phyloP scores from a whole-genome alignment of 2,113 vertebrate species.

The Xenopus laevis region DNA sequence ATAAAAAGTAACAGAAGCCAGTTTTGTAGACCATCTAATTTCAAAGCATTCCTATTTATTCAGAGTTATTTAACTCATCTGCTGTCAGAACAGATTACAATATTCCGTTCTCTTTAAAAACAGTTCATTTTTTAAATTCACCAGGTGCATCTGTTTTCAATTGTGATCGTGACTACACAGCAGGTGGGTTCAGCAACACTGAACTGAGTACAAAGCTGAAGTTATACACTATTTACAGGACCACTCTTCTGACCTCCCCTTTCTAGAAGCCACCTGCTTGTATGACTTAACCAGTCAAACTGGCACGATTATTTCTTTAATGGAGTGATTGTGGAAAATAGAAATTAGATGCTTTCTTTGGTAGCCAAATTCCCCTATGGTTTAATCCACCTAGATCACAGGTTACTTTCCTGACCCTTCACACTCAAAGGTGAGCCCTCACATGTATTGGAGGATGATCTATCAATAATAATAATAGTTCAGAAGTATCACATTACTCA shows the following conservation, averaged over 20 bases:
- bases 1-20: slow-evolving; percentile 25
- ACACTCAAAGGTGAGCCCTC: too few species aligned
- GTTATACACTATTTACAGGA: slow-evolving; percentile 4
- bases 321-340: too few species aligned
- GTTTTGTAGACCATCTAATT: slow-evolving; percentile 23
- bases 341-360: too few species aligned
- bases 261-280: slow-evolving; percentile 23
- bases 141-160: slow-evolving; percentile 33
- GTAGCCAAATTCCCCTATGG: too few species aligned
- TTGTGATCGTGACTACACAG: slow-evolving; percentile 28
- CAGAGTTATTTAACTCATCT: slow-evolving; percentile 25
- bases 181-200: slow-evolving; percentile 36
- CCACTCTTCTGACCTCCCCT: slow-evolving; percentile 6
- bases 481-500: too few species aligned
- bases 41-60: slow-evolving; percentile 38
- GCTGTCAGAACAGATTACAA: slow-evolving; percentile 35
- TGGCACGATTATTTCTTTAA: not conserved
- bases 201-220: slow-evolving; percentile 17
- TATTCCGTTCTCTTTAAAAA: slow-evolving; percentile 24
- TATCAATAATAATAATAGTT: too few species aligned
- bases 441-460: too few species aligned
- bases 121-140: slow-evolving; percentile 27
- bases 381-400: too few species aligned
- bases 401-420: too few species aligned
- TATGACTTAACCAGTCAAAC: slow-evolving; percentile 3